Evolutionary conservation across 2,113 vertebrate species (phyloP), one percentile per base, ranked within the genome.

Genomic region (Phasianus colchicus): DNA sequence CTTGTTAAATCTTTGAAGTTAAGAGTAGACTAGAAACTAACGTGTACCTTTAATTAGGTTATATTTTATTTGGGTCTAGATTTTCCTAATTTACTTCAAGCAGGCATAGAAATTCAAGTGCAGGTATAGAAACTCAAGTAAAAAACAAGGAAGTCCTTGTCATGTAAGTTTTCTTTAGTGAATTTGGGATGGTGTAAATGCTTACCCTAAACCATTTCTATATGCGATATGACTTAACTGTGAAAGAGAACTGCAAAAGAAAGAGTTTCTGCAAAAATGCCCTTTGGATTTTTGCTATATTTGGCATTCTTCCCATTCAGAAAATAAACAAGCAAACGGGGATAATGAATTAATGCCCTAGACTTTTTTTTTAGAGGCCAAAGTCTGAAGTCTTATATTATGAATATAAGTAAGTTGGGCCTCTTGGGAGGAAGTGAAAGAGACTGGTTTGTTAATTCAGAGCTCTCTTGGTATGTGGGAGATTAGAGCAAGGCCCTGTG

Each of bases 381-480:
- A 64, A 85, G 81, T 82, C 60, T 70, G 77, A 66, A 65, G 52
- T 92, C 58, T 78, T 64, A 9, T 22, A 52, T 89, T 93, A 85
- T 57, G 52, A 86, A 2, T 1, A 11, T 78, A 94, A 95, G 47
- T 40, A 32, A 92, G 27, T 57, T 67, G 6, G 8, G n/a, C 57
- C 89, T 72, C 85, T 48, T 54, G 83, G 50, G 67, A 94, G 93
- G 79, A 96, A 95, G 76, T 77, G 50, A 73, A 14, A 45, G 54
- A 83, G 72, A 86, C 83, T 94, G 71, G 34, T 85, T 89, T 91
- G 75, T 94, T 90, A 83, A 76, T 95, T 95, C 86, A 93, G 93
- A 74, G 24, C 36, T 91, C 47, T 83, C 55, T 67, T 77, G 83
- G 69, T 77, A 88, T 88, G 72, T 30, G 71, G 9, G 38, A 84